These are phyloP conservation scores for Drosophila niveifrons DNA, from an alignment of 2,888 invertebrate genomes.

Conservation along the genomic window DNA sequence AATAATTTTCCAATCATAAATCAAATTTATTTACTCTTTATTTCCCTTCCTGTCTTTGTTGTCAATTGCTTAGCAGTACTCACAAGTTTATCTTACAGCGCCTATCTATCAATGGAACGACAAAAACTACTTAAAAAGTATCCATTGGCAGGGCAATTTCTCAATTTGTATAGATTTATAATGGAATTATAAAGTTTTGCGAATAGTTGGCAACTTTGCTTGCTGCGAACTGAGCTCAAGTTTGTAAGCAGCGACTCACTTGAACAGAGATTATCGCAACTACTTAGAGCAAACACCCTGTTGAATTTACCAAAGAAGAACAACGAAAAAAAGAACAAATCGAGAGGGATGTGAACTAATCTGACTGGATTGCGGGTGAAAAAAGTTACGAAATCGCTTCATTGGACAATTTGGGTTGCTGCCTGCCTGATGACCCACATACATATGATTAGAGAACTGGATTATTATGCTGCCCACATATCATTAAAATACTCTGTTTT, in stretches of 20 bases:
- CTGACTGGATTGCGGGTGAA: slow-evolving; percentile 16
- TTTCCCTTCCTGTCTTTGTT: not conserved
- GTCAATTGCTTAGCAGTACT: not conserved
- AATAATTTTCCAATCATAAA: too few relatives aligned
- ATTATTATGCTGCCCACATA: slow-evolving; percentile 41
- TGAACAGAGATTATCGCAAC: slow-evolving; percentile 18
- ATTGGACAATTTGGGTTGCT: slow-evolving; percentile 36
- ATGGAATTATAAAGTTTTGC: slow-evolving; percentile 40
- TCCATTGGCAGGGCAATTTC: slow-evolving; percentile 13
- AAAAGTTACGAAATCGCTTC: slow-evolving; percentile 62
- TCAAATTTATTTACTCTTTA: too few relatives aligned
- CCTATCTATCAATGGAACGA: slow-evolving; percentile 2
- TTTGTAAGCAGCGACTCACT: slow-evolving; percentile 1
- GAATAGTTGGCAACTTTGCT: slow-evolving; percentile 24
- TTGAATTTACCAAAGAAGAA: not conserved
- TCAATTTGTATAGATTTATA: slow-evolving; percentile 30
- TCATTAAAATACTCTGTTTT: slow-evolving; percentile 17
- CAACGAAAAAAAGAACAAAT: not conserved
- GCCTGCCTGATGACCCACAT: slow-evolving; percentile 53
- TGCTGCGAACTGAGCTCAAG: slow-evolving; percentile 10
- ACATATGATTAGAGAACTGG: slow-evolving; percentile 55
- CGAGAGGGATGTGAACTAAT: slow-evolving; percentile 35
- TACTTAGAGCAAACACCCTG: slow-evolving; percentile 32
- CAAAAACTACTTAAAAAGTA: slow-evolving; percentile 16
- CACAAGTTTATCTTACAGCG: not conserved